Evolutionary conservation across 2,888 invertebrate species (phyloP), one percentile per base, ranked within the genome.

Genomic region (Ganaspis brasiliensis): DNA sequence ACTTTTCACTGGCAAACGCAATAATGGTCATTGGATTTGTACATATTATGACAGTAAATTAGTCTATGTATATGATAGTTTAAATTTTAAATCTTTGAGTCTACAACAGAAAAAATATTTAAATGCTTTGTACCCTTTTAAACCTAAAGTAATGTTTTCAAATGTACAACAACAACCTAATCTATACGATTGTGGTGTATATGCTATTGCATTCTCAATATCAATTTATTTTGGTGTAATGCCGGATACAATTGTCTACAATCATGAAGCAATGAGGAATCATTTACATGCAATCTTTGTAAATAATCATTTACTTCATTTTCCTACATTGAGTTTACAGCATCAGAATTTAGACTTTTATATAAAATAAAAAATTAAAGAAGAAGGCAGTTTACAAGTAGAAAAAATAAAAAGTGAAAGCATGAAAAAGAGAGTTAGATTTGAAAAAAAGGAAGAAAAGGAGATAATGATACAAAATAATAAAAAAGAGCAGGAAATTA

Each of bases 151-250:
- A 56, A 12, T 56, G 3, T 56, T 12, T 56, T 14, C 5, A 56
- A 3, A 12, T 9, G 56, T 56, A 12, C 56, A 24, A 24, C 24
- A 56, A 19, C 56, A 56, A 24, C 56, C 56, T 3, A 56, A 56
- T 24, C 24, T 12, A 3, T 8, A 24, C 1, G 56, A 56, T 12
- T 24, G 56, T 56, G 56, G 56, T 12, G 8, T 56, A 56, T 56
- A 56, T 56, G 56, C 56, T 56, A 56, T 56, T 24, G 56, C 24
- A 56, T 56, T 56, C 24, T 2, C 56, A 10, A 56, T 24, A 24
- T 56, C 56, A 1, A 0, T 21, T 56, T 56, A 12, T 24, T 56
- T 56, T 24, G 19, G 19, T 56, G 14, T 19, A 16, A 52, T 52
- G 52, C 52, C 52, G 8, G 52, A 52, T 16, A 52, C 1, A 16